Evolutionary conservation across 1,140 invertebrate species (phyloP).

Genomic region (Dolichoris vasculosae): DNA sequence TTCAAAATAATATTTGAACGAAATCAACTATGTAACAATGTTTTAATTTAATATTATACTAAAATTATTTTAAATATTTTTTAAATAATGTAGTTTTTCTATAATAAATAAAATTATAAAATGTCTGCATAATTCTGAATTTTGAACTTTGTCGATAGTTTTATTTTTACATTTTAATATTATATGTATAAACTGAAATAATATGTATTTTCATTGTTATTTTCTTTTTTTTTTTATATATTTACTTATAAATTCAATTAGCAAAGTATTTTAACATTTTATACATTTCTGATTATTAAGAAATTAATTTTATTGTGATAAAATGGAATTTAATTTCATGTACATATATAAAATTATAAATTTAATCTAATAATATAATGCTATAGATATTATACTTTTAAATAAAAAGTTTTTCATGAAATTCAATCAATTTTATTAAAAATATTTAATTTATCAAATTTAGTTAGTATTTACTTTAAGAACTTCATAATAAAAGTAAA

Average conservation of each 20-base stretch:
- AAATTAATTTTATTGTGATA: not conserved
- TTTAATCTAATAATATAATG: too few species aligned
- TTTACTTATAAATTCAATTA: not conserved
- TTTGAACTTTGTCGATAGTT: not conserved
- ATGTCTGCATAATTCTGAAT: not conserved
- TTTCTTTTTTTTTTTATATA: not conserved
- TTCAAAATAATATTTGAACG: not conserved
- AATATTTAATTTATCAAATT: too few species aligned
- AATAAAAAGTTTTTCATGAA: not conserved
- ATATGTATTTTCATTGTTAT: not conserved
- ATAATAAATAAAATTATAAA: not conserved
- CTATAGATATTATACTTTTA: too few species aligned
- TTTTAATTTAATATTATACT: conserved; percentile 6
- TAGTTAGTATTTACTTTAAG: not conserved
- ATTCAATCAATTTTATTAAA: not conserved
- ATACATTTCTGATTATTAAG: not conserved
- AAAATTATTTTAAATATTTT: not conserved
- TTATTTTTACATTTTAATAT: not conserved
- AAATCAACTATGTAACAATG: not conserved
- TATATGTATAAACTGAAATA: not conserved
- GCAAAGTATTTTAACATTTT: not conserved
- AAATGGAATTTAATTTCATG: too few species aligned
- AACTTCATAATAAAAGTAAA: not conserved
- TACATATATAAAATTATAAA: too few species aligned
- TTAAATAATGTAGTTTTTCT: not conserved